Base-by-base conservation (phyloP, 2,797 vertebrate species). In the Sebastes steindachneri region DNA sequence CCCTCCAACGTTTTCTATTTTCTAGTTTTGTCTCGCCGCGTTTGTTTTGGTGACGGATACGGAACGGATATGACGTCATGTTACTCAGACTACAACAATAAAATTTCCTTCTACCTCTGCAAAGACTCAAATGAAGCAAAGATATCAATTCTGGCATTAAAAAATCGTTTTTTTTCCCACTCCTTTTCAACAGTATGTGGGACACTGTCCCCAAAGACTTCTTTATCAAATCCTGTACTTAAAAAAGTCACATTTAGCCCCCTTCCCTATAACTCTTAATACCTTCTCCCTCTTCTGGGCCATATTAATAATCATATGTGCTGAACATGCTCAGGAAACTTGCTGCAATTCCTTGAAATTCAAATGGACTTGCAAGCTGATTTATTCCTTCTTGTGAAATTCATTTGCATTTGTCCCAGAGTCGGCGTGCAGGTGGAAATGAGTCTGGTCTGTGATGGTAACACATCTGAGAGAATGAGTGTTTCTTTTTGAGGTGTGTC, bases 331-430 rank as follows among this genome's bases (percentile, higher is more conserved):
- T 87, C 82, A 14, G 48, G 76, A 55, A 78, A 83, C 62, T 21
- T 3, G 58, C 80, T 68, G 77, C 62, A 68, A 33, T 81, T 77
- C 71, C 66, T 86, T 84, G 68, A 89, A 69, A 84, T 88, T 78
- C 66, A 79, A 78, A 80, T 77, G 68, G 29, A 31, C 5, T 10
- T 77, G 65, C 19, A 15, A 68, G 63, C 57, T 78, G 75, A 83
- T 37, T 76, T 83, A 72, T 80, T 83, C 23, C 53, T 67, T 79
- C 55, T 80, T 3, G 68, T 82, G 74, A 74, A 71, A 82, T 85
- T 53, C 59, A 78, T 82, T 72, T 73, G 72, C 82, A 3, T 88
- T 76, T 76, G 77, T 82, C 79, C 80, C 60, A 68, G 78, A 68
- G 23, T 80, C 31, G 1, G 60, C 11, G n/a, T 62, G 66, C 7